phyloP scores from a whole-genome alignment of 2,888 invertebrate genomes.

The Volucella inflata region DNA sequence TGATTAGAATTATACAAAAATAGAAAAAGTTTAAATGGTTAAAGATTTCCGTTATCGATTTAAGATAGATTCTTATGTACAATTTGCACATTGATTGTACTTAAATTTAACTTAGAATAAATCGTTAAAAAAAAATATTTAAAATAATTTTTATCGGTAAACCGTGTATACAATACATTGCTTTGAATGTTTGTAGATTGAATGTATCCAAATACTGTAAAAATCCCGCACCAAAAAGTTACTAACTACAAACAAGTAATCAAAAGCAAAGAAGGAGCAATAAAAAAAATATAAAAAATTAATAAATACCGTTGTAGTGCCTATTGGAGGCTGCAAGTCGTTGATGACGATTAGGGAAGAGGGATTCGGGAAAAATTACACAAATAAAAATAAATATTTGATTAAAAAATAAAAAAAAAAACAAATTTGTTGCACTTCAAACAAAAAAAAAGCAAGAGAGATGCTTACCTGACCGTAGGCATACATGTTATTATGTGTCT shows the following conservation, averaged over 20 bases:
- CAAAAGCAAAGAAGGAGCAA: not conserved
- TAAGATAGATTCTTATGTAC: too few species aligned
- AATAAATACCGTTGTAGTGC: constrained; percentile 83
- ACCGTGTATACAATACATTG: too few species aligned
- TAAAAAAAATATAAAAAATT: constrained; percentile 73
- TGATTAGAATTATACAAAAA: too few species aligned
- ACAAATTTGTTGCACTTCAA: constrained; percentile 23
- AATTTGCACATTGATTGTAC: too few species aligned
- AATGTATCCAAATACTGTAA: not conserved
- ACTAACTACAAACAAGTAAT: not conserved
- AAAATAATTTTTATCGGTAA: too few species aligned
- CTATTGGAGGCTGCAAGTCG: constrained; percentile 81
- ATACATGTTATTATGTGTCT: constrained; percentile 99
- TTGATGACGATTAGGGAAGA: constrained; percentile 72
- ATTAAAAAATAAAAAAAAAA: constrained; percentile 43
- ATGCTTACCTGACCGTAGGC: constrained; percentile 91
- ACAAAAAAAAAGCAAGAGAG: not conserved
- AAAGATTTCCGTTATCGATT: too few species aligned
- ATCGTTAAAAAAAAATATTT: too few species aligned
- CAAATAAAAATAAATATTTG: constrained; percentile 59
- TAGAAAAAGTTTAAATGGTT: too few species aligned
- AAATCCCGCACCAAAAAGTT: constrained; percentile 47
- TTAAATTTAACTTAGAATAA: too few species aligned
- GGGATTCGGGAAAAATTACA: constrained; percentile 54
- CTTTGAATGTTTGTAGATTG: too few species aligned